phyloP scores from a whole-genome alignment of 2,888 invertebrate species.

The Hirtodrosophila trivittata region DNA sequence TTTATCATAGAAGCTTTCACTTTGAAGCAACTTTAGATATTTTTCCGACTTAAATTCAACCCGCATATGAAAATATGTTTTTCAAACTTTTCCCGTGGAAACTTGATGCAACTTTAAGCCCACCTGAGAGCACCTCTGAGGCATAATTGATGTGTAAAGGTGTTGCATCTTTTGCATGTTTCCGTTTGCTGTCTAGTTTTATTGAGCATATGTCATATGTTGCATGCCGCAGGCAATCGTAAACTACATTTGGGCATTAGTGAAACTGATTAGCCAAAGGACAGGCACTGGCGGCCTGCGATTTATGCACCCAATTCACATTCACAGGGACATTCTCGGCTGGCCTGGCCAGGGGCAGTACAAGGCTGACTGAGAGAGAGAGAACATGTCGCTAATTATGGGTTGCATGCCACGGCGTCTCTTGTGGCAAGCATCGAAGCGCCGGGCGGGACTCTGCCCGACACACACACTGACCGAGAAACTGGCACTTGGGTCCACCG shows the following conservation, averaged over 20 bases:
- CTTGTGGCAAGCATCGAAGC: conserved; percentile 8
- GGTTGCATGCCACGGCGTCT: conserved; percentile 21
- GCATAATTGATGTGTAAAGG: background rate
- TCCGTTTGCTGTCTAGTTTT: background rate
- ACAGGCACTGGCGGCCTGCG: background rate
- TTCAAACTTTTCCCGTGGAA: no score
- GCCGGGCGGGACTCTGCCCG: no score
- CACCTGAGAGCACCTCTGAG: background rate
- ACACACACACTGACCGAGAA: no score
- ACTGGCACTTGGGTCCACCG: background rate
- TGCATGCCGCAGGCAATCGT: background rate
- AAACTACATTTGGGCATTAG: background rate
- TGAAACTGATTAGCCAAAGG: conserved; percentile 18
- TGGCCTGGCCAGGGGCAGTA: background rate
- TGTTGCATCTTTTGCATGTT: background rate
- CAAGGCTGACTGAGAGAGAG: background rate
- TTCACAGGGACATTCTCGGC: background rate
- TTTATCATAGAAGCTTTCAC: no score
- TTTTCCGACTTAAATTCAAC: no score
- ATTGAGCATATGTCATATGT: background rate
- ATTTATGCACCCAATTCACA: background rate
- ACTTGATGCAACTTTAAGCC: no score
- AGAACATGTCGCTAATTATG: conserved; percentile 16
- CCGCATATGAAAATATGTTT: no score
- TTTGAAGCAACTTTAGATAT: no score